phyloP scores from a whole-genome alignment of 35 echinoderm and acorn worm species.

The Ophiothrix spiculata region DNA sequence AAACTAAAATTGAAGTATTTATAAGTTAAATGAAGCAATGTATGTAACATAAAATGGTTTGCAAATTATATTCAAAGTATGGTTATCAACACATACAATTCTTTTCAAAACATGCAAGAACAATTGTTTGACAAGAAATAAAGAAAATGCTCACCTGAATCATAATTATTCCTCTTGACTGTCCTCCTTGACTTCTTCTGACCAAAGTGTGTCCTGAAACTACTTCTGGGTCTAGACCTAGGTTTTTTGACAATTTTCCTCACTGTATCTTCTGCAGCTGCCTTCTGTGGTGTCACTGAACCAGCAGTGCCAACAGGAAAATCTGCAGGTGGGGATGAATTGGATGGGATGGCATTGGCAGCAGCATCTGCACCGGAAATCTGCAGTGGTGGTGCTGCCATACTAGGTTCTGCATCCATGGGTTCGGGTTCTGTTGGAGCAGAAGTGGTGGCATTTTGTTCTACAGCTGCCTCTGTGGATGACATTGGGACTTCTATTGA shows the following conservation, averaged over 20 bases:
- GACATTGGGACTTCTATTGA: not conserved
- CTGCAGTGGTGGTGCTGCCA: not conserved
- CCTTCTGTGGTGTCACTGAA: slow-evolving; percentile 28
- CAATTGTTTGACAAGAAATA: not conserved
- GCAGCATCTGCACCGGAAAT: not conserved
- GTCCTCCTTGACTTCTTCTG: not conserved
- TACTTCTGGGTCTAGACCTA: not conserved
- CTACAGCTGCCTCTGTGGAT: too few relatives aligned
- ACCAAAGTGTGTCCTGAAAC: slow-evolving; percentile 38
- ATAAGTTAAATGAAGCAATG: too few relatives aligned
- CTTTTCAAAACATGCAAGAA: not conserved
- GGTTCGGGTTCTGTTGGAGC: not conserved
- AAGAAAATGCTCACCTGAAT: slow-evolving; percentile 35
- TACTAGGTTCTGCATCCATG: not conserved
- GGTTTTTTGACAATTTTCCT: not conserved
- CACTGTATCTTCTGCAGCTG: not conserved
- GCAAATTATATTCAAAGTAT: not conserved
- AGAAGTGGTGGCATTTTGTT: not conserved
- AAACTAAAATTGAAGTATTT: too few relatives aligned
- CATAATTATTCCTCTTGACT: slow-evolving; percentile 25
- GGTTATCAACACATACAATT: not conserved
- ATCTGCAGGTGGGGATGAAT: slow-evolving; percentile 29
- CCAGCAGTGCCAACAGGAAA: slow-evolving; percentile 56
- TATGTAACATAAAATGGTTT: too few relatives aligned
- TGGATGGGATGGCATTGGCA: not conserved